Evolutionary conservation across 1,140 invertebrate genomes (phyloP).

Genomic region (Musca vetustissima): DNA sequence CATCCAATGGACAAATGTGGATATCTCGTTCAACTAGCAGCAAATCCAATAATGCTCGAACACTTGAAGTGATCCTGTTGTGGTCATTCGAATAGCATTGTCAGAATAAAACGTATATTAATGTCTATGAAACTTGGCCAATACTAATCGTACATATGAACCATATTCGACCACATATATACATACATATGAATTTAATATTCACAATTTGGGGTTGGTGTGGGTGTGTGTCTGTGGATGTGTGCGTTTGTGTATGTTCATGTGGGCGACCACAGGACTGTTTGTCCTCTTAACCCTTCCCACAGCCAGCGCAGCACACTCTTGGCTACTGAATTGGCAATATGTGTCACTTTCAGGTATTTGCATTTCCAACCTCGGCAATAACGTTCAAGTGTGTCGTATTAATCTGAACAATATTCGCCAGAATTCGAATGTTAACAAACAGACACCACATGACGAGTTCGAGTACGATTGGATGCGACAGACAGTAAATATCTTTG

Average conservation of each 20-base stretch:
- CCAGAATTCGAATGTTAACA: too few relatives aligned
- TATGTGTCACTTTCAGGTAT: constrained; percentile 20
- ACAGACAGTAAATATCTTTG: too few relatives aligned
- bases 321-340: constrained; percentile 2
- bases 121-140: neutral
- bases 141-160: neutral
- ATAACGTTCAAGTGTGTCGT: too few relatives aligned
- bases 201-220: neutral
- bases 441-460: too few relatives aligned
- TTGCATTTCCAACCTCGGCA: constrained; percentile 1
- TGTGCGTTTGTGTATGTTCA: too few relatives aligned
- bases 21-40: too few relatives aligned
- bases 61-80: too few relatives aligned
- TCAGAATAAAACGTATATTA: neutral
- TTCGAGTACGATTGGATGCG: too few relatives aligned
- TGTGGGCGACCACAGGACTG: neutral
- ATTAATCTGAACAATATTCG: too few relatives aligned
- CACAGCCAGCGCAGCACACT: neutral
- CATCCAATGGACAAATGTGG: neutral
- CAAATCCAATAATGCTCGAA: too few relatives aligned
- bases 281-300: neutral
- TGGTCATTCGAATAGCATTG: too few relatives aligned
- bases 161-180: too few relatives aligned
- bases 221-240: neutral
- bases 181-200: neutral